Evolutionary conservation across 2,797 vertebrate genomes (phyloP).

Genomic region (Ptychadena robeensis): DNA sequence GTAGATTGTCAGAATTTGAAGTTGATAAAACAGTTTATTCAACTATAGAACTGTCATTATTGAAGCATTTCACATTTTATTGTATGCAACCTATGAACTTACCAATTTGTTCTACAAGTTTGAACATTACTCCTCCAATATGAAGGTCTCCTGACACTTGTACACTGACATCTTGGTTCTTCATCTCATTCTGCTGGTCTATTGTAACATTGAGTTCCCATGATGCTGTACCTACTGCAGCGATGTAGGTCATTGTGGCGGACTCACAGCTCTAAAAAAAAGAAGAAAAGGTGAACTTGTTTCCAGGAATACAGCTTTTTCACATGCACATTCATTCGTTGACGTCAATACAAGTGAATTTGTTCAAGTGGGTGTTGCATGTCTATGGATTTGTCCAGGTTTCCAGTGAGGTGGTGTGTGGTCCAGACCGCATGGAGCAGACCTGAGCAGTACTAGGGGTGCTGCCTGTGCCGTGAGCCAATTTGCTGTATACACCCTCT

Average conservation of each 20-base stretch:
- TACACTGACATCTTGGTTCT: conserved; percentile 75
- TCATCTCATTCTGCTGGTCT: conserved; percentile 78
- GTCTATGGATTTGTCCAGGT: no score
- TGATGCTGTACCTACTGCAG: conserved; percentile 79
- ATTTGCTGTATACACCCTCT: no score
- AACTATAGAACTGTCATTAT: not conserved
- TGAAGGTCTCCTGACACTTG: conserved; percentile 91
- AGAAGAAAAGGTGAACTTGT: not conserved
- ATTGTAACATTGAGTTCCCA: conserved; percentile 88
- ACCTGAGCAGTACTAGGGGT: no score
- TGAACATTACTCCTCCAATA: conserved; percentile 94
- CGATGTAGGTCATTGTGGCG: conserved; percentile 79
- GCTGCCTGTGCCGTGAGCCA: no score
- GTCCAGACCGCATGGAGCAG: no score
- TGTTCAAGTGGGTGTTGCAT: no score
- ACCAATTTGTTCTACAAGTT: conserved; percentile 93
- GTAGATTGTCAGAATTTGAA: not conserved
- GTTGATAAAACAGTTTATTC: not conserved
- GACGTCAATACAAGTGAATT: no score
- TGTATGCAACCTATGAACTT: conserved; percentile 72
- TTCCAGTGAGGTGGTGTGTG: no score
- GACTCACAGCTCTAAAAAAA: conserved; percentile 59
- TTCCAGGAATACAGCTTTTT: no score
- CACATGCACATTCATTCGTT: no score
- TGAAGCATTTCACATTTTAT: not conserved